These are phyloP conservation scores for Neopipo cinnamomea DNA, from an alignment of 2,113 vertebrate species.

Conservation along the genomic window DNA sequence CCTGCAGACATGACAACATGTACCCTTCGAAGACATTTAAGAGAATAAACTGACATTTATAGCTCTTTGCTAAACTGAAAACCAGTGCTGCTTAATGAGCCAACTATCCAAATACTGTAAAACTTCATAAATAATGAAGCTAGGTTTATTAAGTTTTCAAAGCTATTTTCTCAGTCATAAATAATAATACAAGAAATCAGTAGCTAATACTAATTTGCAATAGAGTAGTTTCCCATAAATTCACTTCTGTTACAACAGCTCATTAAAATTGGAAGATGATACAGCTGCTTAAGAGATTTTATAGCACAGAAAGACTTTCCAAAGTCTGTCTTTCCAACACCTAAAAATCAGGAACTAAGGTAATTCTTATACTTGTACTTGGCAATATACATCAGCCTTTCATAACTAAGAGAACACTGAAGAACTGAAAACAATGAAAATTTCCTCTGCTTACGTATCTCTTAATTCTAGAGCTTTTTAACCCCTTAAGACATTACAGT, in stretches of 20 bases:
- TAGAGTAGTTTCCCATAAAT: slow-evolving; percentile 21
- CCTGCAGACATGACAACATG: not conserved
- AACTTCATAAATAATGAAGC: slow-evolving; percentile 18
- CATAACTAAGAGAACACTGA: not conserved
- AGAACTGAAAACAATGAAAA: not conserved
- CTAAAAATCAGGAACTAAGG: not conserved
- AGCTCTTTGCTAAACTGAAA: slow-evolving; percentile 4
- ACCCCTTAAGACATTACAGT: not conserved
- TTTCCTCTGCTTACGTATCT: accelerated
- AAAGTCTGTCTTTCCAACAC: not conserved
- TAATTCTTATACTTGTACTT: not conserved
- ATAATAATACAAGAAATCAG: slow-evolving; percentile 36
- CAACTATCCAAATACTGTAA: slow-evolving; percentile 17
- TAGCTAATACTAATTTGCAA: slow-evolving; percentile 15
- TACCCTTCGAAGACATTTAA: not conserved
- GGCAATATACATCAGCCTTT: not conserved
- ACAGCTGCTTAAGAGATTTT: slow-evolving; percentile 6
- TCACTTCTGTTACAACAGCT: not conserved
- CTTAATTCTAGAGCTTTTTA: not conserved
- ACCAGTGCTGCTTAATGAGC: slow-evolving; percentile 11
- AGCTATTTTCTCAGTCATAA: slow-evolving; percentile 27
- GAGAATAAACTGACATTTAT: not conserved
- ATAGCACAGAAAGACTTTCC: not conserved
- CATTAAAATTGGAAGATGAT: slow-evolving; percentile 12
- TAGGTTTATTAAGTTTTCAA: slow-evolving; percentile 41